Base-by-base conservation (phyloP, 1,140 invertebrate species). In the Telenomus remus region DNA sequence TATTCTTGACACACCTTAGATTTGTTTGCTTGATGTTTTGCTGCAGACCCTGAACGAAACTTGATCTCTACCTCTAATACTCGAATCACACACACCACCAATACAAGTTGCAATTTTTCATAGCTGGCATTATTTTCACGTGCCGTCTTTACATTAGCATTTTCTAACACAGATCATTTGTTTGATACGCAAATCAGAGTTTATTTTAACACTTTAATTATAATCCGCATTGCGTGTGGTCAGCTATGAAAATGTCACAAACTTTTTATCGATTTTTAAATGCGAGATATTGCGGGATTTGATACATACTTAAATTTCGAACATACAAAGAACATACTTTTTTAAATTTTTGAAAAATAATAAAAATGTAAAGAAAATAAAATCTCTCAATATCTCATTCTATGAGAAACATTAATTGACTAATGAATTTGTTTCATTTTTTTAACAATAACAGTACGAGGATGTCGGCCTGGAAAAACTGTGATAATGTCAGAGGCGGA, bases 401-500 rank as follows among this genome's bases (percentile, higher is more conserved):
- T 3, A 27, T 27, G 6, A 27, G 6, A 27, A 6, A 27, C 6
- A 27, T 6, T 3, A 27, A 27, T 27, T 27, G 6, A 27, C 19
- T n/a, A n/a, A 27, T 27, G 19, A 27, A 27, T 27, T 1, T 27
- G 19, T 27, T 27, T 27, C 6, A 27, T 27, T 27, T 27, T 27
- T 27, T 27, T 6, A 1, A 1, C 19, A 27, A 27, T 3, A 27
- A 69, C 88, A 97, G 97, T 99, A 76, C 92, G 97, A 87, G 97
- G 97, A 88, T 96, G 97, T 85, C 92, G 97, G 87, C 97, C 97
- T 80, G 97, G 97, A 53, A 98, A 98, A 90, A 97, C 96, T 91
- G 97, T 99, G 76, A 95, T 98, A 88, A 92, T 99, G 88, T 95
- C 96, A 12, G 97, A 99, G 91, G 93, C 93, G 81, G 97, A 99